phyloP scores from a whole-genome alignment of 37 sponge, comb jelly and placozoan species.

The Aplysina aerophoba region DNA sequence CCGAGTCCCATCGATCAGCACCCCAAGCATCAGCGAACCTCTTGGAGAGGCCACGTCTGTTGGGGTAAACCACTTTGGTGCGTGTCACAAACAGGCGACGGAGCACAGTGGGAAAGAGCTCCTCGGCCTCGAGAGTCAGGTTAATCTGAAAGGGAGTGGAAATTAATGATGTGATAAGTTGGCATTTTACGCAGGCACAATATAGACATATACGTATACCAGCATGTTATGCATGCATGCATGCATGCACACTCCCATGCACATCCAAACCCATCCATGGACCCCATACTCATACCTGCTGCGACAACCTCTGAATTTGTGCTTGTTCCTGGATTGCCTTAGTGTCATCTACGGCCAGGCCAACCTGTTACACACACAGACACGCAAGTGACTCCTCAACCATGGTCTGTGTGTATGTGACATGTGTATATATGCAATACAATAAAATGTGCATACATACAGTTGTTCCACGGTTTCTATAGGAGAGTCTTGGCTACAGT shows the following conservation, averaged over 20 bases:
- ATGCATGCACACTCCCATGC: too few species aligned
- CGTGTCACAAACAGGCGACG: constrained; percentile 45
- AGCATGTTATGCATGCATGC: too few species aligned
- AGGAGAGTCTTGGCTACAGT: too few species aligned
- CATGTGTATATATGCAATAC: too few species aligned
- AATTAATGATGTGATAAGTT: neutral
- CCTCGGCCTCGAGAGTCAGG: constrained; percentile 68
- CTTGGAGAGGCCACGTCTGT: constrained; percentile 42
- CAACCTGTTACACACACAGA: constrained; percentile 82
- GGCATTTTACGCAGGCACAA: neutral
- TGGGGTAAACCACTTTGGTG: constrained; percentile 37
- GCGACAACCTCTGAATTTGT: constrained; percentile 70
- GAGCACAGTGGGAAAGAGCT: constrained; percentile 37
- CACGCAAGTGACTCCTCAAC: too few species aligned
- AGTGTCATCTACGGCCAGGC: constrained; percentile 99
- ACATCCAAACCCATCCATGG: too few species aligned
- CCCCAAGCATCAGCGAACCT: constrained; percentile 26
- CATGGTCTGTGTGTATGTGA: too few species aligned
- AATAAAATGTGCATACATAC: too few species aligned
- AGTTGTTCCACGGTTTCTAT: too few species aligned
- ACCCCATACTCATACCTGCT: constrained; percentile 70
- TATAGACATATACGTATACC: neutral
- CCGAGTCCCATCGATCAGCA: constrained; percentile 37
- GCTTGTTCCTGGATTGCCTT: constrained; percentile 91
- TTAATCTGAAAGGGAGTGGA: constrained; percentile 55